These are phyloP conservation scores for Criorhina ranunculi DNA, from an alignment of 2,888 invertebrate species.

Conservation along the genomic window DNA sequence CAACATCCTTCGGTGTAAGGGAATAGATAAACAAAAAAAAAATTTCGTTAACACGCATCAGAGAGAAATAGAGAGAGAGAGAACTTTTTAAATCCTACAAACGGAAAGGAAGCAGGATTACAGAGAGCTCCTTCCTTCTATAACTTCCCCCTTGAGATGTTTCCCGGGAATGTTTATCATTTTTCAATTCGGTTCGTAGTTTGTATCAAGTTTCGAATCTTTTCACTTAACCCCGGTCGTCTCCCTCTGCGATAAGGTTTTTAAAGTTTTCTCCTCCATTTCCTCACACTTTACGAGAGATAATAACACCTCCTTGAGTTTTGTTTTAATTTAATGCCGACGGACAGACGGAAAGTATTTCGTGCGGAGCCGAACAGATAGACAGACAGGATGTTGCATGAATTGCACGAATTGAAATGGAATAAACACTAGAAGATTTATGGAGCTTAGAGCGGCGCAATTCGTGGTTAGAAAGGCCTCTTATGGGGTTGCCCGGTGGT, in stretches of 20 bases:
- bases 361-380: constrained; percentile 32
- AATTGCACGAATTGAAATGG: constrained; percentile 75
- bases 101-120: constrained; percentile 50
- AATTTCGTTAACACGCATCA: constrained; percentile 59
- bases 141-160: constrained; percentile 19
- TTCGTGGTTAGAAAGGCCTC: constrained; percentile 41
- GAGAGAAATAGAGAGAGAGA: neutral
- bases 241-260: constrained; percentile 47
- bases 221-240: constrained; percentile 35
- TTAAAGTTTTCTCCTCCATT: constrained; percentile 47
- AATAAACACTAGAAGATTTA: constrained; percentile 74
- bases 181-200: constrained; percentile 56
- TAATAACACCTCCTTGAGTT: constrained; percentile 74
- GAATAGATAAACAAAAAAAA: constrained; percentile 34
- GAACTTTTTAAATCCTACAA: constrained; percentile 27
- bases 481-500: constrained; percentile 30
- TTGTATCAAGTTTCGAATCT: constrained; percentile 67
- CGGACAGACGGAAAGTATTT: constrained; percentile 42
- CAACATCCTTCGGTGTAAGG: neutral
- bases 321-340: constrained; percentile 70
- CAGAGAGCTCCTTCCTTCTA: neutral
- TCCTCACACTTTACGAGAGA: constrained; percentile 35
- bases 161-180: constrained; percentile 67
- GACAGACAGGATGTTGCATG: constrained; percentile 72
- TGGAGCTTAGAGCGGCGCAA: constrained; percentile 53